Evolutionary conservation across 1,140 invertebrate species (phyloP).

Genomic region (Drosophila paulistorum): DNA sequence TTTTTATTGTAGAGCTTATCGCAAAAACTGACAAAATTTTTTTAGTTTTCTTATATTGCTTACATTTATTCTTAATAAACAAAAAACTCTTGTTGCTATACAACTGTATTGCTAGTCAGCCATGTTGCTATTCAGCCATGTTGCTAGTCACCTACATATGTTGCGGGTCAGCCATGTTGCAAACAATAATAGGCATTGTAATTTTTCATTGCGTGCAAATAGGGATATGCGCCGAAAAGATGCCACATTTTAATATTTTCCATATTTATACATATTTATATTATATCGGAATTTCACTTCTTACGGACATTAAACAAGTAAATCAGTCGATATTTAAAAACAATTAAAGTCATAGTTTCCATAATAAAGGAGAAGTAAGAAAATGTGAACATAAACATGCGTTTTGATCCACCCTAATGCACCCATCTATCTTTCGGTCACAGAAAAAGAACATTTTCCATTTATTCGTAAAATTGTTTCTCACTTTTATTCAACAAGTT

Average conservation of each 20-base stretch:
- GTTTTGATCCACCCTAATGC: not conserved
- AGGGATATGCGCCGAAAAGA: not conserved
- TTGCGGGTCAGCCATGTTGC: not conserved
- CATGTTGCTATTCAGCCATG: not conserved
- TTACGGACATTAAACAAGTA: too few species aligned
- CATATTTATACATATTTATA: not conserved
- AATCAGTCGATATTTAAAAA: too few species aligned
- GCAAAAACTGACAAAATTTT: too few species aligned
- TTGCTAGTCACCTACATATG: not conserved
- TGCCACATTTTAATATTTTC: not conserved
- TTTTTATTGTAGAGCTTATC: too few species aligned
- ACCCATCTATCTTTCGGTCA: not conserved
- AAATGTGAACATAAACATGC: too few species aligned
- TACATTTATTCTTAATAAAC: not conserved
- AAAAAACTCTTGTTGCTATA: not conserved
- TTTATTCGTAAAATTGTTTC: not conserved
- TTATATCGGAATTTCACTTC: too few species aligned
- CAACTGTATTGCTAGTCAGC: not conserved
- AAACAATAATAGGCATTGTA: not conserved
- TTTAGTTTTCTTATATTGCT: too few species aligned
- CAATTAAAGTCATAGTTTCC: too few species aligned
- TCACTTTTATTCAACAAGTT: too few species aligned
- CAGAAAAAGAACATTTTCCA: not conserved
- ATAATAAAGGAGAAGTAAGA: too few species aligned
- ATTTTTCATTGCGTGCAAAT: not conserved